Evolutionary conservation across 1,140 invertebrate species (phyloP).

Genomic region (Microplitis mediator): DNA sequence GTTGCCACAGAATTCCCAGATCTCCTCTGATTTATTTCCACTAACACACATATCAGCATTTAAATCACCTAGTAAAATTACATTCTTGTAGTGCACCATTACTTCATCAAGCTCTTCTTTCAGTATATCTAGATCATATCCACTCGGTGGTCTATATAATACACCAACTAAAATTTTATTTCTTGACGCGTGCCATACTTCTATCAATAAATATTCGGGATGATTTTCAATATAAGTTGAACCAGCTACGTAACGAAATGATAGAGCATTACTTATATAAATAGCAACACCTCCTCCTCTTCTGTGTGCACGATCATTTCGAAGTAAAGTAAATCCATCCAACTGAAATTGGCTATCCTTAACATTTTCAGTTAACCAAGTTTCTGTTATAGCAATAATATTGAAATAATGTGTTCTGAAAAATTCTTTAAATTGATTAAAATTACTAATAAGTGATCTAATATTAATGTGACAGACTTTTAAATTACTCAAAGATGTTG

Average conservation of each 20-base stretch:
- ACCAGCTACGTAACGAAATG: background rate
- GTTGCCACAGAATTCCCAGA: background rate
- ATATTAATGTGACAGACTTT: too few relatives aligned
- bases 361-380: too few relatives aligned
- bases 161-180: constrained; percentile 16
- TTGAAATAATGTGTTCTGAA: too few relatives aligned
- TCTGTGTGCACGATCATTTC: background rate
- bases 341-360: too few relatives aligned
- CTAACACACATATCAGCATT: background rate
- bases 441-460: too few relatives aligned
- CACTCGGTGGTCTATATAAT: constrained; percentile 16
- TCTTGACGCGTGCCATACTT: background rate
- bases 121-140: background rate
- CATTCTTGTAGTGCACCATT: background rate
- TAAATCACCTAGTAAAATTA: constrained; percentile 1
- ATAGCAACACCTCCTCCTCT: background rate
- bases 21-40: background rate
- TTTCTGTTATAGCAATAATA: too few relatives aligned
- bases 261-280: background rate
- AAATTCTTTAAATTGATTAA: too few relatives aligned
- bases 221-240: background rate
- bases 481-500: too few relatives aligned
- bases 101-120: background rate
- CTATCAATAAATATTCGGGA: background rate
- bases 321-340: too few relatives aligned